Conservation (phyloP, 2,797 vertebrate genomes). For the Gambelia wislizenii region DNA sequence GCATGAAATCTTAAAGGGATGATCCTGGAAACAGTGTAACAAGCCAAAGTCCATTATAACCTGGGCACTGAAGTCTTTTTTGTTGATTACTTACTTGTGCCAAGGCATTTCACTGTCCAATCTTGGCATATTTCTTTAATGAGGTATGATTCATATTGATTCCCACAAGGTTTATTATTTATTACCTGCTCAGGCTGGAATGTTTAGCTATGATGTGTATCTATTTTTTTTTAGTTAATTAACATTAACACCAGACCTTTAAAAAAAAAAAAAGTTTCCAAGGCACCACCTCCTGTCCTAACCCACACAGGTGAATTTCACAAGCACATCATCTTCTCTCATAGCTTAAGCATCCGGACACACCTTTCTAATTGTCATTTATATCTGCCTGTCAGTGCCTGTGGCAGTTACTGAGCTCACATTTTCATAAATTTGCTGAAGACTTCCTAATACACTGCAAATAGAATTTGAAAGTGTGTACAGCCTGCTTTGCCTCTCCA, state of each 20-base stretch:
- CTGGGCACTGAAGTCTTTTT: constrained; percentile 36
- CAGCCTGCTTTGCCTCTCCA: background rate
- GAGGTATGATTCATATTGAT: constrained; percentile 57
- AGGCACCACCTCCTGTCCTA: constrained; percentile 60
- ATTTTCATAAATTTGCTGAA: constrained; percentile 65
- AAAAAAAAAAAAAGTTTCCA: background rate
- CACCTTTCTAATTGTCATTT: constrained; percentile 74
- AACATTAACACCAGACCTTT: constrained; percentile 46
- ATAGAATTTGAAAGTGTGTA: constrained; percentile 36
- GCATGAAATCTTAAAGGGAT: constrained; percentile 48
- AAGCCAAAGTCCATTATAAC: constrained; percentile 48
- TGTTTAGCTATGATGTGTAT: constrained; percentile 62
- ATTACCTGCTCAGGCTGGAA: constrained; percentile 53
- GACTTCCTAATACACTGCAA: constrained; percentile 32
- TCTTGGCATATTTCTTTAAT: constrained; percentile 44
- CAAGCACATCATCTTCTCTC: constrained; percentile 63
- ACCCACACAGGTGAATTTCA: constrained; percentile 59
- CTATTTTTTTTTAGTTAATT: constrained; percentile 61
- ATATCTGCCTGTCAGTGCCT: constrained; percentile 66
- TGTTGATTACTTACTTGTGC: constrained; percentile 44
- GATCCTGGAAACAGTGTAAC: constrained; percentile 40
- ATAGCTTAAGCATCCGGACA: constrained; percentile 69
- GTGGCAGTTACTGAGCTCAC: constrained; percentile 70
- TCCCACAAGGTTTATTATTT: constrained; percentile 59
- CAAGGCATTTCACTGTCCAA: constrained; percentile 29